phyloP scores from a whole-genome alignment of 2,113 vertebrate species.

The Sturnus vulgaris region DNA sequence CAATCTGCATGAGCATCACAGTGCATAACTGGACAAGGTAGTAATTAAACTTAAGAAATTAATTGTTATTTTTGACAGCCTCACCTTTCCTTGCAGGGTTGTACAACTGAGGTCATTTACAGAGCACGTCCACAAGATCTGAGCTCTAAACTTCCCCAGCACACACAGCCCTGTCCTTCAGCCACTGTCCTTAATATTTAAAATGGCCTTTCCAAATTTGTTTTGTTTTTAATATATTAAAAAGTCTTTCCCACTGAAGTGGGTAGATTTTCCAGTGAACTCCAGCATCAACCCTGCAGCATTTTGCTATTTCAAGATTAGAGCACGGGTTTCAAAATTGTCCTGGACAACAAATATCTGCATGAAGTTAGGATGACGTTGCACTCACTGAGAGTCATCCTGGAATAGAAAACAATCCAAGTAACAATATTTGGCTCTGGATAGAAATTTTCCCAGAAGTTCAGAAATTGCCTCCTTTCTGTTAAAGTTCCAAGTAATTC shows the following conservation, averaged over 20 bases:
- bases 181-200: background rate
- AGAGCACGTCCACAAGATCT: background rate
- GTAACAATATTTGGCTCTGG: background rate
- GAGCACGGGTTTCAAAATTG: background rate
- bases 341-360: background rate
- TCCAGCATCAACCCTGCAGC: conserved; percentile 44
- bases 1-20: background rate
- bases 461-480: background rate
- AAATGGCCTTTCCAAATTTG: conserved; percentile 37
- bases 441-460: background rate
- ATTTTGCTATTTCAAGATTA: conserved; percentile 46
- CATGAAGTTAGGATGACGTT: background rate
- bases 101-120: background rate
- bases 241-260: conserved; percentile 34
- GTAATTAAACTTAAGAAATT: background rate
- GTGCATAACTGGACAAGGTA: background rate
- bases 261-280: conserved; percentile 39
- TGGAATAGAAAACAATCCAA: conserved; percentile 37
- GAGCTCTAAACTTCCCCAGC: background rate
- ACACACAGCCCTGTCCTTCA: background rate
- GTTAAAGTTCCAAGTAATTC: background rate
- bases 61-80: background rate
- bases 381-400: background rate
- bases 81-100: background rate
- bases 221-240: background rate